These are phyloP conservation scores for Isichthys henryi DNA, from an alignment of 2,113 vertebrate species.

Conservation along the genomic window DNA sequence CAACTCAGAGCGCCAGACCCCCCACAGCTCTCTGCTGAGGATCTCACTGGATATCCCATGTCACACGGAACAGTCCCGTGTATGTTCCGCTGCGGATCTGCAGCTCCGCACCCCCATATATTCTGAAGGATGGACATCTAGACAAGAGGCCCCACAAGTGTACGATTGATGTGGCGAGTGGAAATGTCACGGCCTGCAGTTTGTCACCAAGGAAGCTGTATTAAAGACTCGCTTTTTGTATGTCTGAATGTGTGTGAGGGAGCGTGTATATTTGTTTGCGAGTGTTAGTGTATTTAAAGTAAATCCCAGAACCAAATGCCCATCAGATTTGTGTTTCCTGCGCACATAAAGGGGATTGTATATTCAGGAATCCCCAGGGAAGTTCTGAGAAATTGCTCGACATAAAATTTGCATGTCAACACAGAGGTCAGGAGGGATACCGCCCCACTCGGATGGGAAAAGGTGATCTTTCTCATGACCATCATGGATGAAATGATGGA, in stretches of 20 bases:
- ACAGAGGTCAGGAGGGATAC: neutral
- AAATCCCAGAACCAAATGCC: constrained; percentile 6
- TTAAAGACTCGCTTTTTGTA: constrained; percentile 17
- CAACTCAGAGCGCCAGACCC: neutral
- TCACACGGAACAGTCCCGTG: neutral
- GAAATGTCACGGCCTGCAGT: constrained; percentile 30
- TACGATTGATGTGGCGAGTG: constrained; percentile 31
- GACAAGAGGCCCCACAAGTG: constrained; percentile 27
- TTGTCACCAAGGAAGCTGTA: constrained; percentile 34
- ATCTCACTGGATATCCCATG: constrained; percentile 30
- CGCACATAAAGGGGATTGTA: neutral
- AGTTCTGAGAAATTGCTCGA: neutral
- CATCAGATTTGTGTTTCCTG: constrained; percentile 3
- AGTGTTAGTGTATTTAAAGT: constrained; percentile 12
- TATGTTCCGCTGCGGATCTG: constrained; percentile 39
- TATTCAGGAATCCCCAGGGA: neutral
- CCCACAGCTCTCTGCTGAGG: neutral
- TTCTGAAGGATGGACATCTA: constrained; percentile 33
- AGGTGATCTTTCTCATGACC: neutral
- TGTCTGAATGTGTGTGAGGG: constrained; percentile 17
- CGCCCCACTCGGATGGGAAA: neutral
- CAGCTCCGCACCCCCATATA: constrained; percentile 25
- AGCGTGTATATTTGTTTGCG: constrained; percentile 6
- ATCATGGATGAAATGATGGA: neutral
- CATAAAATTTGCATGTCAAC: neutral